A percentile compares a stretch with the other conserved stretches of the same genome.
These are phyloP conservation scores for Ennomos quercinarius DNA, from an alignment of 2,888 invertebrate species.

Conservation along the genomic window DNA sequence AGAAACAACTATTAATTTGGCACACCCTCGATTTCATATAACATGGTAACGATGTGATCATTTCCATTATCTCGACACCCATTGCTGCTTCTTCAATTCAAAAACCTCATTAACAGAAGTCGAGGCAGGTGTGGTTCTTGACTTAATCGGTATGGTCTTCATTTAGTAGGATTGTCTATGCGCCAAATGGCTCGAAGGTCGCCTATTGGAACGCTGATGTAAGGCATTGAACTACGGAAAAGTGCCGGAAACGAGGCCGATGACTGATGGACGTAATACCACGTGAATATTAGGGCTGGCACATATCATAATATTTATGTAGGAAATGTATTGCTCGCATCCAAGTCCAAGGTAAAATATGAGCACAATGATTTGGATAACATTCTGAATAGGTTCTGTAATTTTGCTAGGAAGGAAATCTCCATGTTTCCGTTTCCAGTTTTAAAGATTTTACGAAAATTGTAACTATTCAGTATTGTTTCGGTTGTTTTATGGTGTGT, in stretches of 20 bases:
- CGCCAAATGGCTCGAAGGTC: slow-evolving; percentile 66
- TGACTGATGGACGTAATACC: slow-evolving; percentile 71
- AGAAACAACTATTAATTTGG: slow-evolving; percentile 29
- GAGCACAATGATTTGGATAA: too few relatives aligned
- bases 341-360: neutral
- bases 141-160: slow-evolving; percentile 30
- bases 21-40: slow-evolving; percentile 17
- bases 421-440: too few relatives aligned
- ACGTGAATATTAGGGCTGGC: slow-evolving; percentile 53
- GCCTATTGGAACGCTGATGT: slow-evolving; percentile 50
- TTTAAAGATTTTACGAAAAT: too few relatives aligned
- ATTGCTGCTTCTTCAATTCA: slow-evolving; percentile 30
- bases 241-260: slow-evolving; percentile 75
- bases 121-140: slow-evolving; percentile 36
- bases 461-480: too few relatives aligned
- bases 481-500: too few relatives aligned
- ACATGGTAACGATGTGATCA: slow-evolving; percentile 1
- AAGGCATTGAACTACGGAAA: slow-evolving; percentile 78
- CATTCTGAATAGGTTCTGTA: too few relatives aligned
- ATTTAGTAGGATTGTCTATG: slow-evolving; percentile 37
- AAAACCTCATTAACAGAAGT: slow-evolving; percentile 10
- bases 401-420: too few relatives aligned
- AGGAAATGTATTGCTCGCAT: neutral
- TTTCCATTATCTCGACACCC: slow-evolving; percentile 15
- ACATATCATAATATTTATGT: slow-evolving; percentile 7